These are phyloP conservation scores for Flexamia atlantica DNA, from an alignment of 2,888 invertebrate species.

Conservation along the genomic window DNA sequence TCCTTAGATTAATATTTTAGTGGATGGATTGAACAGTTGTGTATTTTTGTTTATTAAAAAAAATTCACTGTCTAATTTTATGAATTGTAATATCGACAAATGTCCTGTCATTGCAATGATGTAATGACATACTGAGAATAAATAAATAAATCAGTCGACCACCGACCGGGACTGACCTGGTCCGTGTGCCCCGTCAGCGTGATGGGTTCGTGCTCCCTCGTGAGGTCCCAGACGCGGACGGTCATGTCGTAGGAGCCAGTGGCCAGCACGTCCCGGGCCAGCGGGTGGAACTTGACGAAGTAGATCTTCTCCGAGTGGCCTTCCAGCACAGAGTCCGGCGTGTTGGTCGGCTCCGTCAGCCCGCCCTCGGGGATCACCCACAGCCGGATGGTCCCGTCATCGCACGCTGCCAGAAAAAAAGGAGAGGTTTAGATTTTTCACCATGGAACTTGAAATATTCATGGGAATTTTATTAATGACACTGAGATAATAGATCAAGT, in stretches of 20 bases:
- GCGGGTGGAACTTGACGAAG: conserved; percentile 93
- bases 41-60: too few species aligned
- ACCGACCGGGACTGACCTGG: conserved; percentile 78
- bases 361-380: conserved; percentile 88
- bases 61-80: too few species aligned
- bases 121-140: too few species aligned
- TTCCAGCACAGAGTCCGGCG: conserved; percentile 82
- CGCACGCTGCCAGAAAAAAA: conserved; percentile 84
- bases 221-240: conserved; percentile 92
- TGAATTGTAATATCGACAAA: too few species aligned
- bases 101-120: too few species aligned
- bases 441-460: too few species aligned
- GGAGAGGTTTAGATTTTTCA: too few species aligned
- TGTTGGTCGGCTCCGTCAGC: conserved; percentile 88
- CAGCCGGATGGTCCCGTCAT: conserved; percentile 89
- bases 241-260: conserved; percentile 95
- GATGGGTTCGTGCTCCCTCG: conserved; percentile 80
- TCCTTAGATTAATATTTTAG: too few species aligned
- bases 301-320: conserved; percentile 96
- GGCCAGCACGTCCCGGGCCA: conserved; percentile 90
- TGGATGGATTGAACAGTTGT: too few species aligned
- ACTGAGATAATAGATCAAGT: too few species aligned
- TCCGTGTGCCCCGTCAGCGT: conserved; percentile 87
- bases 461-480: too few species aligned
- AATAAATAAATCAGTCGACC: too few species aligned